These are phyloP conservation scores for Casuarius casuarius DNA, from an alignment of 2,113 vertebrate genomes.

Conservation along the genomic window DNA sequence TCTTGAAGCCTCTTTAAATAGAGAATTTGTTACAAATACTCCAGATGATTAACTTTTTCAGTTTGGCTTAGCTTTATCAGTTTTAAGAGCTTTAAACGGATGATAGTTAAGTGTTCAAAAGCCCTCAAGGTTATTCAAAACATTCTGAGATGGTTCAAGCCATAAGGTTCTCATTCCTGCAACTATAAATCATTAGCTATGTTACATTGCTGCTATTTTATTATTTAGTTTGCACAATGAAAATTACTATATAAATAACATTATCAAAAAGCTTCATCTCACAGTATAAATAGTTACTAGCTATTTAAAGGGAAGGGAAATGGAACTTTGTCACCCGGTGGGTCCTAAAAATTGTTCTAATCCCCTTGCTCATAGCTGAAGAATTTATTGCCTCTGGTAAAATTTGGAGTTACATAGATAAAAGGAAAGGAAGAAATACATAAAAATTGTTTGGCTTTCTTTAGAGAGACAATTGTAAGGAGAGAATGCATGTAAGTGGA, in stretches of 20 bases:
- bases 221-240: slow-evolving; percentile 71
- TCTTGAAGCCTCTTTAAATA: background rate
- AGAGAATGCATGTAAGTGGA: background rate
- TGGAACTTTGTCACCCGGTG: slow-evolving; percentile 10
- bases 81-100: slow-evolving; percentile 26
- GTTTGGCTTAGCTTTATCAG: background rate
- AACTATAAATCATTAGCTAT: slow-evolving; percentile 56
- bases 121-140: slow-evolving; percentile 50
- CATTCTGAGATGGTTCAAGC: slow-evolving; percentile 35
- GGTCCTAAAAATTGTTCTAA: slow-evolving; percentile 35
- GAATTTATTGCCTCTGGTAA: background rate
- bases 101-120: slow-evolving; percentile 26
- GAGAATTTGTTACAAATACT: background rate
- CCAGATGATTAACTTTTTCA: background rate
- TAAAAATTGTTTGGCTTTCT: background rate
- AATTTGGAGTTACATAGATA: background rate
- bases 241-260: slow-evolving; percentile 70
- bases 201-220: slow-evolving; percentile 51
- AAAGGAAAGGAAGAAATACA: background rate
- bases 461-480: background rate
- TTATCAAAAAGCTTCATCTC: slow-evolving; percentile 57
- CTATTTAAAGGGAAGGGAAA: slow-evolving; percentile 53
- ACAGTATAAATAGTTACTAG: slow-evolving; percentile 65
- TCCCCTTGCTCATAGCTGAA: background rate
- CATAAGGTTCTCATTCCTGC: slow-evolving; percentile 57